Conservation (phyloP, 2,888 invertebrate genomes). For the Nymphalis urticae region DNA sequence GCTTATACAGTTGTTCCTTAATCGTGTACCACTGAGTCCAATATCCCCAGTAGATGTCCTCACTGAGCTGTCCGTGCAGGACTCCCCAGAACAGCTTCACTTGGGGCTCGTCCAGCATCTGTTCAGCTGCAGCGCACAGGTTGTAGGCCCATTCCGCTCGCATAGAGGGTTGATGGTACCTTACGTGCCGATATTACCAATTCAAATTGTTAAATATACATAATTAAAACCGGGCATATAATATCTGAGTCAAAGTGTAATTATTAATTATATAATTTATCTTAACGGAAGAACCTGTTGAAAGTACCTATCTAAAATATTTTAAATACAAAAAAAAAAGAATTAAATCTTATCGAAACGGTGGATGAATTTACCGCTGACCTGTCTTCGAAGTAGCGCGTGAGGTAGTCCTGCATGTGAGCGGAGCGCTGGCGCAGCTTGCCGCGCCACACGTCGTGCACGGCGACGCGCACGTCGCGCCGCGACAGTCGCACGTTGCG, state of each 20-base stretch:
- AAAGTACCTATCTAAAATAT: too few relatives aligned
- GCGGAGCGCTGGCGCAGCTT: conserved; percentile 50
- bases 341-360: not conserved
- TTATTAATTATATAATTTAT: too few relatives aligned
- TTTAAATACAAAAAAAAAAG: too few relatives aligned
- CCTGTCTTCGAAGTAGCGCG: conserved; percentile 75
- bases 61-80: conserved; percentile 65
- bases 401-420: conserved; percentile 72
- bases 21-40: conserved; percentile 62
- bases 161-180: conserved; percentile 71
- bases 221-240: too few relatives aligned
- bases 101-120: conserved; percentile 73
- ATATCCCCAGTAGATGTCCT: conserved; percentile 70
- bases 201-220: too few relatives aligned
- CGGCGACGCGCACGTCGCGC: conserved; percentile 72
- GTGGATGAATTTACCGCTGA: conserved; percentile 32
- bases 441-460: conserved; percentile 75
- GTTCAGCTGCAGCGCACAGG: conserved; percentile 73
- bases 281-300: too few relatives aligned
- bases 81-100: conserved; percentile 75
- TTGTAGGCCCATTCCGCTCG: conserved; percentile 81
- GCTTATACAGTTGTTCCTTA: conserved; percentile 54
- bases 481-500: conserved; percentile 76
- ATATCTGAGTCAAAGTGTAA: too few relatives aligned
- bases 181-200: conserved; percentile 36